Evolutionary conservation across 2,797 vertebrate genomes (phyloP), one percentile per base, ranked within the genome.

Genomic region (Taenioides sp.): DNA sequence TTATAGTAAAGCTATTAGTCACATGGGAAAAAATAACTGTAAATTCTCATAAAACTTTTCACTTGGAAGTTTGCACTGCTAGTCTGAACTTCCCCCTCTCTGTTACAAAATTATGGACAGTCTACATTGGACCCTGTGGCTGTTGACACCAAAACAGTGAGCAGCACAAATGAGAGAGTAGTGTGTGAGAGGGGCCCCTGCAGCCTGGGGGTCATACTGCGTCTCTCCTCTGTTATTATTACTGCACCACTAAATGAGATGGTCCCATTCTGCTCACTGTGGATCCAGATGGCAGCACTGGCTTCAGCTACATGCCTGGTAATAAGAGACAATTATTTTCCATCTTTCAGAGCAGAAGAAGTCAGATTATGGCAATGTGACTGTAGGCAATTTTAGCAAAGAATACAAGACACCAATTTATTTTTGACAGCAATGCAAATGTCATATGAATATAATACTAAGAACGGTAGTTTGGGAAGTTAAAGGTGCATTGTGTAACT

Each of bases 261-360:
- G 43, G 57, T 65, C 74, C 69, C 67, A 77, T 84, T 80, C 80
- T 87, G 82, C 73, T 82, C 79, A 86, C 85, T 85, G 79, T 80
- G 83, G 72, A 65, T 83, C 67, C 77, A 80, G 73, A 78, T 84
- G 63, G 69, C 76, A 68, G 64, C 49, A 79, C 47, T 40, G 47
- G 71, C 73, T 78, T 74, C 40, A 70, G 72, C 75, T 75, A 64
- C 71, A 80, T 77, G 52, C 70, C 61, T 75, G 65, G 58, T 80
- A 86, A 88, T 84, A 78, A 74, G 67, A 76, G 43, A 67, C 72
- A 70, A 74, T 85, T 43, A 66, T 73, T 78, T 69, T 78, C 23
- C 20, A 37, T 73, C 66, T 72, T 73, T 77, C 27, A 34, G 49
- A 63, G 22, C 69, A 72, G 43, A 43, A 69, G 49, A 61, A 61